Percentiles rank a stretch among this genome's conserved stretches.
Conservation (phyloP, 2,113 vertebrate species). For the Alligator mississippiensis region DNA sequence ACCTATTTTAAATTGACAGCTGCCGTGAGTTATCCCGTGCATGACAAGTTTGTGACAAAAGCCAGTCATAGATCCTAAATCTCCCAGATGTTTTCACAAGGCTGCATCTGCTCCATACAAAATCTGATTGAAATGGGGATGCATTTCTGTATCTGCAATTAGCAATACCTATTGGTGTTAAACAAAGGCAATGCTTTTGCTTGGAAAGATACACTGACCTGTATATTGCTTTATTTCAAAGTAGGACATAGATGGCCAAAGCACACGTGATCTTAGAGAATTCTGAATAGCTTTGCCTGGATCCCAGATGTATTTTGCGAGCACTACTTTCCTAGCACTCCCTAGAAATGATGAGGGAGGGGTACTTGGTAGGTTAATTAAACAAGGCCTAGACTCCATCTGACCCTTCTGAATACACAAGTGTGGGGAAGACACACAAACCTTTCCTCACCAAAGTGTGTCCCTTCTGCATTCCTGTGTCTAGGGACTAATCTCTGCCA, state of each 20-base stretch:
- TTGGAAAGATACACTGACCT: background rate
- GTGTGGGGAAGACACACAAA: background rate
- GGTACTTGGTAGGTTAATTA: background rate
- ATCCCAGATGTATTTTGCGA: background rate
- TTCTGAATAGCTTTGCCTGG: too few species aligned
- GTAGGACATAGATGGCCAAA: background rate
- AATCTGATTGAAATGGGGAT: background rate
- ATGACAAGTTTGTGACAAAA: too few species aligned
- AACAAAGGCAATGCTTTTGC: background rate
- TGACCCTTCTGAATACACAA: background rate
- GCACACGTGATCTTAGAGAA: too few species aligned
- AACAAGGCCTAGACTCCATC: background rate
- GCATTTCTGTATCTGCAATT: too few species aligned
- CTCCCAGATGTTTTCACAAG: background rate
- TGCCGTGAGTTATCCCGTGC: too few species aligned
- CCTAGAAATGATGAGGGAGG: background rate
- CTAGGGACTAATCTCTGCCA: too few species aligned
- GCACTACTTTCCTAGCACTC: background rate
- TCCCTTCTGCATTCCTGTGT: too few species aligned
- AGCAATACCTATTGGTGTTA: background rate
- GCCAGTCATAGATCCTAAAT: background rate
- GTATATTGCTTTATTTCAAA: background rate
- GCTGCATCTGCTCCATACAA: background rate
- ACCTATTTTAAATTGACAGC: too few species aligned
- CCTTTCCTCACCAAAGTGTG: too few species aligned